Evolutionary conservation across 2,113 vertebrate species (phyloP), one percentile per base, ranked within the genome.

Genomic region (Chlorodrepanis virens): DNA sequence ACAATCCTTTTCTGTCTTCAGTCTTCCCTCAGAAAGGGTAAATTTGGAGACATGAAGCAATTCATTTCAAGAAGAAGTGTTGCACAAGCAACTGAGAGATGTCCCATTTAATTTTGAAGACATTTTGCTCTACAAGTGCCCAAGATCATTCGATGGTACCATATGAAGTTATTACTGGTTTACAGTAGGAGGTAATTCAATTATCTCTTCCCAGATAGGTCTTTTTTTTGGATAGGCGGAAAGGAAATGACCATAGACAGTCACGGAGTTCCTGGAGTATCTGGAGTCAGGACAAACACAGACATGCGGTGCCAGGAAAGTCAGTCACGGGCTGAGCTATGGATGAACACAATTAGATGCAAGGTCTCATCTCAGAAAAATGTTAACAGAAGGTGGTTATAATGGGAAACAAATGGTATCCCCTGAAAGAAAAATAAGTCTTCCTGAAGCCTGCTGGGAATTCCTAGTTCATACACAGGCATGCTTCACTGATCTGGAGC

Each of bases 401-500:
- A 95, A 96, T 96, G 93, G 91, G 93, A 96, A 95, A 96, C 94
- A 97, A 97, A 97, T 97, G 96, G 87, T 77, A 87, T 74, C 33
- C 39, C 75, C 82, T 85, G 87, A 96, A 96, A 94, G 87, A 90
- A 96, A 96, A 96, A 96, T 95, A 94, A 95, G 53, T 93, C 84
- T 87, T 89, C 77, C 64, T 76, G 49, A 92, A 89, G 87, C 57
- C 94, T 94, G 53, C 70, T 96, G 95, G 96, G 96, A 97, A 92
- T 95, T 96, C 93, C 93, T 69, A 90, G 70, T 96, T 94, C 84
- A 94, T 96, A 65, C 23, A 56, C 45, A 94, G 74, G 50, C 91
- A 91, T 88, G 81, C 74, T 95, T 93, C 84, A 74, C 40, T 96
- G 90, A 83, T 96, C 45, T 20, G 4, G 78, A 91, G 90, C 75